phyloP scores from a whole-genome alignment of 2,113 vertebrate species.

The Daboia siamensis region DNA sequence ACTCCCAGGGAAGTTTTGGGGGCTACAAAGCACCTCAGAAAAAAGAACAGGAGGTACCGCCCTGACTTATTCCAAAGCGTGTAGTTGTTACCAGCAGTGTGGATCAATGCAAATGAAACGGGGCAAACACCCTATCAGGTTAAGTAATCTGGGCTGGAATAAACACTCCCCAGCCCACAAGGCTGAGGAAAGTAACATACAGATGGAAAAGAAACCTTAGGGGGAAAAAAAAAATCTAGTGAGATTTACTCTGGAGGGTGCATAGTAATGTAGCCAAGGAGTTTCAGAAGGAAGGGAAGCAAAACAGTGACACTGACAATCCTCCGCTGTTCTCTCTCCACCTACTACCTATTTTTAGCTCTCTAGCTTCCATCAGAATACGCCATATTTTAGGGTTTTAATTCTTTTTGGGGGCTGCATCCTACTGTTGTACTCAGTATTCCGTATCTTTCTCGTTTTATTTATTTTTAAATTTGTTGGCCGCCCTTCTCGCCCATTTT shows the following conservation, averaged over 20 bases:
- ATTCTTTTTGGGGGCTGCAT: background rate
- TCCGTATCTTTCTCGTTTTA: background rate
- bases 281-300: background rate
- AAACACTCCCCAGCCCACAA: background rate
- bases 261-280: background rate
- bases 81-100: slow-evolving; percentile 6
- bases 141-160: background rate
- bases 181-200: background rate
- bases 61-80: slow-evolving; percentile 25
- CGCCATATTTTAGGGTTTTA: background rate
- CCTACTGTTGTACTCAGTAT: background rate
- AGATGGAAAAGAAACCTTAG: background rate
- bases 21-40: background rate
- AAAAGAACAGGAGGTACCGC: slow-evolving; percentile 30
- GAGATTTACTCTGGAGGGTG: background rate
- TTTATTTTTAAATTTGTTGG: background rate
- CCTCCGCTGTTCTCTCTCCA: background rate
- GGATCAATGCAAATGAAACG: slow-evolving; percentile 40
- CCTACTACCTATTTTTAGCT: background rate
- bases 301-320: background rate
- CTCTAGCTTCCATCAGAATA: background rate
- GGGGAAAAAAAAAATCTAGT: background rate
- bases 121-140: background rate
- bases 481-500: background rate
- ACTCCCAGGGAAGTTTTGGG: slow-evolving; percentile 33